Base-by-base conservation (phyloP, 2,888 invertebrate genomes). In the Pocota personata region DNA sequence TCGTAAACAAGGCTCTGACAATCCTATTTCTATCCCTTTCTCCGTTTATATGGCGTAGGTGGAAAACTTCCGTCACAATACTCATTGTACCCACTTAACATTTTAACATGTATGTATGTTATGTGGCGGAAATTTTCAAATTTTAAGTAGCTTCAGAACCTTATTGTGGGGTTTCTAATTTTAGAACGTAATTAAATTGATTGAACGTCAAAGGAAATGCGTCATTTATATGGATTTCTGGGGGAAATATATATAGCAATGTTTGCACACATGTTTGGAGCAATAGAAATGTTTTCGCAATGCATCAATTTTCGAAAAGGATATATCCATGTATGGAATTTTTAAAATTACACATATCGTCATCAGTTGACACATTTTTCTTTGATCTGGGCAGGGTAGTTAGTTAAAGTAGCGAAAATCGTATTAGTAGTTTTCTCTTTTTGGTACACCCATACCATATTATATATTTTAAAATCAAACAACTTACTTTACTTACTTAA, bases 1-100 rank as follows among this genome's bases (percentile, higher is more conserved):
- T 27, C 24, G 69, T 57, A 69, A 69, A 69, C 69, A 69, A 69
- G 43, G 8, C 32, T 16, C 16, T 35, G 27, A 24, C 24, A 46
- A 5, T n/a, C n/a, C 40, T 40, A 40, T 40, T n/a, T 6, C 14
- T 6, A 6, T 12, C n/a, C 0, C 10, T 7, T 10, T 14, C 30
- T 55, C 35, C 7, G 27, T 46, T 8, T 16, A 2, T 24, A 19
- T 32, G 32, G 14, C 10, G 58, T 43, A 16, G 55, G 55, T 12
- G 30, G 19, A 19, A 43, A 19, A 27, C 16, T 19, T 71, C 35
- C 46, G 32, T 14, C 48, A 58, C 58, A 69, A 69, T 57, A 55
- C 37, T 60, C 58, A 60, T 46, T 52, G 50, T 50, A 50, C 12
- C 50, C 50, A 55, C 32, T 58, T 35, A 69, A 55, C 43, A 55